These are phyloP conservation scores for Xenopus petersii DNA, from an alignment of 2,797 vertebrate species.

Conservation along the genomic window DNA sequence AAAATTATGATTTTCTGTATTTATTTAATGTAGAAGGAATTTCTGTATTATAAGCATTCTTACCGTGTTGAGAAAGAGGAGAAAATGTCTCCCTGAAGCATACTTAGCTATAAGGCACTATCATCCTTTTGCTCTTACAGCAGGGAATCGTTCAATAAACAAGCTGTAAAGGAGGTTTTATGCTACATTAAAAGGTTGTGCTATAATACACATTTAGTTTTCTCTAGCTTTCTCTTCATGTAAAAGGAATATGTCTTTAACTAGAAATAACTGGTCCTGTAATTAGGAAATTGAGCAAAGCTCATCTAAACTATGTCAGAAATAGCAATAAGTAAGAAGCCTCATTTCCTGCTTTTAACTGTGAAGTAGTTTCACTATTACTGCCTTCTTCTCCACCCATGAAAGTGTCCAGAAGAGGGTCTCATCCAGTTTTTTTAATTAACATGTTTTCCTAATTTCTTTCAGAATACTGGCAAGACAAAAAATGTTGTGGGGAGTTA, in stretches of 20 bases:
- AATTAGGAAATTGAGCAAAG: too few species aligned
- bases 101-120: constrained; percentile 92
- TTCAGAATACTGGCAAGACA: too few species aligned
- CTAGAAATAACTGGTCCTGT: too few species aligned
- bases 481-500: too few species aligned
- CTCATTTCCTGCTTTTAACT: too few species aligned
- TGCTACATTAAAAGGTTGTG: constrained; percentile 72
- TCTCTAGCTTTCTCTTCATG: not conserved
- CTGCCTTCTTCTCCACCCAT: too few species aligned
- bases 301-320: too few species aligned
- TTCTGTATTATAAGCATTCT: constrained; percentile 66
- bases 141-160: constrained; percentile 86
- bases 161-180: constrained; percentile 76
- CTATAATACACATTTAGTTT: constrained; percentile 25
- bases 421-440: too few species aligned
- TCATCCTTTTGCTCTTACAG: constrained; percentile 98
- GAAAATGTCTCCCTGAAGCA: constrained; percentile 85
- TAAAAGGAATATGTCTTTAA: not conserved
- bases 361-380: too few species aligned
- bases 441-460: too few species aligned
- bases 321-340: too few species aligned
- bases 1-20: constrained; percentile 9
- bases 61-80: constrained; percentile 86
- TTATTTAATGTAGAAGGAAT: constrained; percentile 70
- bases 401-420: too few species aligned